A percentile compares a stretch with the other conserved stretches of the same genome.
phyloP scores from a whole-genome alignment of 2,113 vertebrate genomes.

The Melanerpes aurifrons region DNA sequence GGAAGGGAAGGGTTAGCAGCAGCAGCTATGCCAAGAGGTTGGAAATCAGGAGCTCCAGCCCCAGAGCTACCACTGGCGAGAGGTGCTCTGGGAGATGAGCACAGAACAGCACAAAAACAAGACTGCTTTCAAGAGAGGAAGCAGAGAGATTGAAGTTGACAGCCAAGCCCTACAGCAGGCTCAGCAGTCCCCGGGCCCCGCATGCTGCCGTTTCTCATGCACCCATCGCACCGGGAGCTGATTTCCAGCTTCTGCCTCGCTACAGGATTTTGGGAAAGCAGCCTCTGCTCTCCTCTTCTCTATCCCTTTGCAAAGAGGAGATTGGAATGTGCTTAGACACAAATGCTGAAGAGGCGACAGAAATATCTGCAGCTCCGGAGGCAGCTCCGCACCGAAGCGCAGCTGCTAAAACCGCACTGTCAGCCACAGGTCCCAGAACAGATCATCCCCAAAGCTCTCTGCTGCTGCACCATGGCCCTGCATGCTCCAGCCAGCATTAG shows the following conservation, averaged over 20 bases:
- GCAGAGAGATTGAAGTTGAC: rapidly evolving
- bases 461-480: background rate
- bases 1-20: background rate
- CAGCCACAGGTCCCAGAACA: background rate
- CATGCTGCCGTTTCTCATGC: background rate
- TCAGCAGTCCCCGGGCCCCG: background rate
- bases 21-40: background rate
- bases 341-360: background rate
- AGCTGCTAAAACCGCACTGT: background rate
- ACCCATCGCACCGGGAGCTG: background rate
- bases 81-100: background rate
- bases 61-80: background rate
- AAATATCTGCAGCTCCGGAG: background rate
- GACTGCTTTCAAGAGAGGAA: background rate
- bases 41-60: background rate
- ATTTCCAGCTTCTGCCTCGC: background rate
- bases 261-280: background rate
- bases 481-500: background rate
- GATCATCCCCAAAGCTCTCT: background rate
- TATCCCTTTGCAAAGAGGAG: background rate
- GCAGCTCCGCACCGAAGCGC: background rate
- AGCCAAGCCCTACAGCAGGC: background rate
- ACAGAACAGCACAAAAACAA: background rate
- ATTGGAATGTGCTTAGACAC: background rate
- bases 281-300: background rate